A percentile compares a stretch with the other conserved stretches of the same genome.
Conservation (phyloP, 2,888 invertebrate genomes). For the Polyommatus iphigenia region DNA sequence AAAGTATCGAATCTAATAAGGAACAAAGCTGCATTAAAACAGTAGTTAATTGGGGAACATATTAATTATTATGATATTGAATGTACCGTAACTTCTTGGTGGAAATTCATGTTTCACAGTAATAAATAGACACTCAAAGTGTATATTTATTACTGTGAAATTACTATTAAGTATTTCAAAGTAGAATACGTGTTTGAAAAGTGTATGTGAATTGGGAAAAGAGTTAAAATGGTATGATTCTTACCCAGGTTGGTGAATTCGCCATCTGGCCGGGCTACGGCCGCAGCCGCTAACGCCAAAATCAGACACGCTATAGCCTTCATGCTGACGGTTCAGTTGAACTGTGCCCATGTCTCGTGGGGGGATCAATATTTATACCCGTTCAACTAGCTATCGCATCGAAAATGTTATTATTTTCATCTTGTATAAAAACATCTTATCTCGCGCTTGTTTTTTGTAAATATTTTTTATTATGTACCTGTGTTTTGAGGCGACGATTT, state of each 20-base stretch:
- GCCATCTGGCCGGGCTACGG: conserved; percentile 59
- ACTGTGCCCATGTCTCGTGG: conserved; percentile 52
- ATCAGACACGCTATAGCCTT: conserved; percentile 57
- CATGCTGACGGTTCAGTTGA: conserved; percentile 58
- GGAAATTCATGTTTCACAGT: too few relatives aligned
- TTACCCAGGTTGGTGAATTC: conserved; percentile 59
- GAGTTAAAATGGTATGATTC: conserved; percentile 34
- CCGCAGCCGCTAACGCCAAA: conserved; percentile 61
- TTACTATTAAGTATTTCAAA: too few relatives aligned
- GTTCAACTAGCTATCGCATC: background rate
- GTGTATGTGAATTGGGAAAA: too few relatives aligned
- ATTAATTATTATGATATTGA: too few relatives aligned
- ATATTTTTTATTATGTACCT: background rate
- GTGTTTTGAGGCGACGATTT: background rate
- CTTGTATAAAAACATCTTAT: background rate
- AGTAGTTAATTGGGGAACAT: too few relatives aligned
- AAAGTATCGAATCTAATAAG: too few relatives aligned
- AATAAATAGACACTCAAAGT: too few relatives aligned
- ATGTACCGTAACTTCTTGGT: too few relatives aligned
- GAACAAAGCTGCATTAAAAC: too few relatives aligned
- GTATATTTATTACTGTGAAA: too few relatives aligned
- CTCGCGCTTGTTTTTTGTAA: background rate
- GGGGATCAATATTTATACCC: conserved; percentile 28
- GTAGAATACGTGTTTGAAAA: too few relatives aligned
- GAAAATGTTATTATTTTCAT: conserved; percentile 13